A percentile compares a stretch with the other conserved stretches of the same genome.
These are phyloP conservation scores for Caenorhabditis inopinata DNA, from an alignment of 1,140 invertebrate species.

Conservation along the genomic window DNA sequence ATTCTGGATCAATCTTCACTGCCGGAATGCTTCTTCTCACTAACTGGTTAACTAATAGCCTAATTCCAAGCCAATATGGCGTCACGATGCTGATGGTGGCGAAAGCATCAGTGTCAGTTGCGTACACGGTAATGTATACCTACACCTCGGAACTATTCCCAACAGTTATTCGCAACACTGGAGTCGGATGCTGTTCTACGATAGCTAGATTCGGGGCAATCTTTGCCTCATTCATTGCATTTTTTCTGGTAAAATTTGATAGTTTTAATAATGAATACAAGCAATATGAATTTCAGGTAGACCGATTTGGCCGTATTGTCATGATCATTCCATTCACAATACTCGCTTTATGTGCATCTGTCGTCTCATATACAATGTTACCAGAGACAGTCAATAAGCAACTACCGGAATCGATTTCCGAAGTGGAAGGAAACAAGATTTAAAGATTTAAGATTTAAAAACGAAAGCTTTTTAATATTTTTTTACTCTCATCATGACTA, in stretches of 20 bases:
- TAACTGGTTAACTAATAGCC: conserved; percentile 53
- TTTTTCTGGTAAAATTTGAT: conserved; percentile 56
- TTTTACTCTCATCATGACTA: neutral
- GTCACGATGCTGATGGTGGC: conserved; percentile 51
- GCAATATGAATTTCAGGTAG: conserved; percentile 47
- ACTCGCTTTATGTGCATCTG: conserved; percentile 49
- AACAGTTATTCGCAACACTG: conserved; percentile 68
- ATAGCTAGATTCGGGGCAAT: conserved; percentile 70
- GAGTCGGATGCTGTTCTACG: conserved; percentile 70
- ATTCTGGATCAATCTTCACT: conserved; percentile 55
- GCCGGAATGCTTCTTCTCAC: conserved; percentile 57
- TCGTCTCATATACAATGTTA: conserved; percentile 55
- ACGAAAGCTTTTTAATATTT: no score
- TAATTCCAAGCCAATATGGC: neutral
- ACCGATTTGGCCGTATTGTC: conserved; percentile 50
- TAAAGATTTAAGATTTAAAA: neutral
- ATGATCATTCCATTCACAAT: conserved; percentile 60
- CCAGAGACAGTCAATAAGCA: conserved; percentile 61
- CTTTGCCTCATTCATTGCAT: conserved; percentile 67
- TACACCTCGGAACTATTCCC: conserved; percentile 69
- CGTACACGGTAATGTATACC: conserved; percentile 64
- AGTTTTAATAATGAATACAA: neutral
- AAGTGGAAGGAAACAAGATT: conserved; percentile 43
- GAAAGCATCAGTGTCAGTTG: conserved; percentile 61
- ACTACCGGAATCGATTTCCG: conserved; percentile 59